Evolutionary conservation across 2,888 invertebrate species (phyloP).

Genomic region (Drosophila siamana): DNA sequence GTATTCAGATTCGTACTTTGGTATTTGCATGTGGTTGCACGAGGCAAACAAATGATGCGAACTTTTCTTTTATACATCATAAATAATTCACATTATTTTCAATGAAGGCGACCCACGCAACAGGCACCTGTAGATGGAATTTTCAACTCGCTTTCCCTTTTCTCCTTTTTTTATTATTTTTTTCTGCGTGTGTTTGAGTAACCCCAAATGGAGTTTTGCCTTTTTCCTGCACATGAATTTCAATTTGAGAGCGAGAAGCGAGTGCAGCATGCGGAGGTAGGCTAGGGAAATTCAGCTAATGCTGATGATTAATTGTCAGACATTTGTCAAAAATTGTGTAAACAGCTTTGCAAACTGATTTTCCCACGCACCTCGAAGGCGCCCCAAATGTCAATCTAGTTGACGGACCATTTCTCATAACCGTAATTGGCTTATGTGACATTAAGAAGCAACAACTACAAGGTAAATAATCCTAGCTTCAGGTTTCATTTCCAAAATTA

Average conservation of each 20-base stretch:
- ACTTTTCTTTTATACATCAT: constrained; percentile 47
- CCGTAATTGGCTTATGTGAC: background rate
- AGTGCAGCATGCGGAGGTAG: background rate
- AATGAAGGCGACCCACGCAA: constrained; percentile 38
- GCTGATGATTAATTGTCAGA: constrained; percentile 44
- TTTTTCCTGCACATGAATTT: constrained; percentile 27
- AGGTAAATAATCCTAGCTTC: background rate
- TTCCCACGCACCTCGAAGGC: constrained; percentile 5
- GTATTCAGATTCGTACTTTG: constrained; percentile 6
- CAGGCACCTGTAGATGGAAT: constrained; percentile 23
- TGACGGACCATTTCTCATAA: constrained; percentile 20
- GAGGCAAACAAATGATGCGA: constrained; percentile 36
- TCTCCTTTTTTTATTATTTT: too few species aligned
- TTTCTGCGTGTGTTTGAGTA: background rate
- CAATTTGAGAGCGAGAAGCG: constrained; percentile 25
- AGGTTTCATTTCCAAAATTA: background rate
- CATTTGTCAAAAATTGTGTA: constrained; percentile 36
- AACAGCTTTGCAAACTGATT: constrained; percentile 14
- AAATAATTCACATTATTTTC: constrained; percentile 66
- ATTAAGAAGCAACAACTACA: constrained; percentile 10
- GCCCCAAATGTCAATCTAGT: constrained; percentile 26
- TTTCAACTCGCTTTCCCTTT: constrained; percentile 6
- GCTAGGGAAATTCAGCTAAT: constrained; percentile 8
- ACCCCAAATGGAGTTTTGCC: constrained; percentile 13
- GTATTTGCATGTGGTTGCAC: constrained; percentile 21